phyloP scores from a whole-genome alignment of 2,888 invertebrate species.

The Julus scandinavius region DNA sequence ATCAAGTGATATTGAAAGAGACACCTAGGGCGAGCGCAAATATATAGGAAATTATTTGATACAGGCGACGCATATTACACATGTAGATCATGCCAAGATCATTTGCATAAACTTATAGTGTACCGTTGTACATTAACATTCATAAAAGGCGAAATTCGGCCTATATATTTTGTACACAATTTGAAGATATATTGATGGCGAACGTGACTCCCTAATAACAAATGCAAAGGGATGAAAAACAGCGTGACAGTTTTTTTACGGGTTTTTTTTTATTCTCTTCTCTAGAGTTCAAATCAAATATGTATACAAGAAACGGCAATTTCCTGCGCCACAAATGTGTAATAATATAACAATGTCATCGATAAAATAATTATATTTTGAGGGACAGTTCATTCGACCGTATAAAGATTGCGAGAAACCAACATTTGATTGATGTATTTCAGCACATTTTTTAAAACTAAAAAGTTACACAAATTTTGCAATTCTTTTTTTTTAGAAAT shows the following conservation, averaged over 20 bases:
- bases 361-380: background rate
- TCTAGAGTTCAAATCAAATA: background rate
- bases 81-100: constrained; percentile 33
- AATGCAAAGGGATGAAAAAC: constrained; percentile 31
- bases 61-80: constrained; percentile 26
- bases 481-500: no score
- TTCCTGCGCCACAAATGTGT: background rate
- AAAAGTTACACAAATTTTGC: no score
- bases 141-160: constrained; percentile 27
- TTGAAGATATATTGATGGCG: constrained; percentile 33
- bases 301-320: background rate
- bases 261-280: background rate
- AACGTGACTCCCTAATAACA: constrained; percentile 33
- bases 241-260: background rate
- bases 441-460: no score
- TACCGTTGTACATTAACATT: constrained; percentile 13
- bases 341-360: background rate
- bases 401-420: no score
- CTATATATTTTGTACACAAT: constrained; percentile 27
- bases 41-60: constrained; percentile 33
- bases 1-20: constrained; percentile 33
- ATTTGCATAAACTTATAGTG: constrained; percentile 33
- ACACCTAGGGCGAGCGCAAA: constrained; percentile 33
- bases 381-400: no score
- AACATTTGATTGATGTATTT: no score